Evolutionary conservation across 2,113 vertebrate genomes (phyloP).

Genomic region (Daphoenositta chrysoptera): DNA sequence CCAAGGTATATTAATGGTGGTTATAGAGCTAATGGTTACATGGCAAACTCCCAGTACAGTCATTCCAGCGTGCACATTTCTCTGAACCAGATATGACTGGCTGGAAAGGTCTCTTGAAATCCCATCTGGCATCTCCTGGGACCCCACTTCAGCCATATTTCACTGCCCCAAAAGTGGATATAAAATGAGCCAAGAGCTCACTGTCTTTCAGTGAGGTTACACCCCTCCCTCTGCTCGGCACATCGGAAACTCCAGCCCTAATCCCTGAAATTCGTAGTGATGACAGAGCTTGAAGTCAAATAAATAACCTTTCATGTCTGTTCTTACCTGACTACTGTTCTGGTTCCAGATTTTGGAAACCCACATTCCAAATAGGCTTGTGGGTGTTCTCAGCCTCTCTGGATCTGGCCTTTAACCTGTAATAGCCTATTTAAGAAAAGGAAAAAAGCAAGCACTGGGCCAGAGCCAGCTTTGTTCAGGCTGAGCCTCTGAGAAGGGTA

Average conservation of each 20-base stretch:
- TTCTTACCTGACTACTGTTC: slow-evolving; percentile 3
- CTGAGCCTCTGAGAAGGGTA: neutral
- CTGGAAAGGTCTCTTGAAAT: slow-evolving; percentile 51
- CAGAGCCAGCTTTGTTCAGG: neutral
- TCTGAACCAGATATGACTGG: slow-evolving; percentile 12
- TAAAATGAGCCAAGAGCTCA: neutral
- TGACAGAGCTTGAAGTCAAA: neutral
- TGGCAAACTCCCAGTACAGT: slow-evolving; percentile 42
- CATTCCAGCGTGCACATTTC: neutral
- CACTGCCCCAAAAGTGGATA: neutral
- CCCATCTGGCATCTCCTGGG: slow-evolving; percentile 30
- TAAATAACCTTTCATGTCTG: neutral
- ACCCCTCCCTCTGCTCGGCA: neutral
- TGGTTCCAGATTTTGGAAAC: neutral
- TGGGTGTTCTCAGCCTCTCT: neutral
- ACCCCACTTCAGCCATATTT: neutral
- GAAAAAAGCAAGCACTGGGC: neutral
- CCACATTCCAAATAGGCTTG: neutral
- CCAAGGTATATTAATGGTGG: slow-evolving; percentile 26
- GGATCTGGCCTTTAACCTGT: neutral
- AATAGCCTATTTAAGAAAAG: neutral
- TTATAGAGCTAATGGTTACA: slow-evolving; percentile 52
- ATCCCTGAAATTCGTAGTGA: neutral
- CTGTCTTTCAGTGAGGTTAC: neutral
- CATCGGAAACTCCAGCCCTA: neutral